Percentiles rank a stretch among this genome's conserved stretches.
These are phyloP conservation scores for Drosophila hydei DNA, from an alignment of 1,140 invertebrate species.

Conservation along the genomic window DNA sequence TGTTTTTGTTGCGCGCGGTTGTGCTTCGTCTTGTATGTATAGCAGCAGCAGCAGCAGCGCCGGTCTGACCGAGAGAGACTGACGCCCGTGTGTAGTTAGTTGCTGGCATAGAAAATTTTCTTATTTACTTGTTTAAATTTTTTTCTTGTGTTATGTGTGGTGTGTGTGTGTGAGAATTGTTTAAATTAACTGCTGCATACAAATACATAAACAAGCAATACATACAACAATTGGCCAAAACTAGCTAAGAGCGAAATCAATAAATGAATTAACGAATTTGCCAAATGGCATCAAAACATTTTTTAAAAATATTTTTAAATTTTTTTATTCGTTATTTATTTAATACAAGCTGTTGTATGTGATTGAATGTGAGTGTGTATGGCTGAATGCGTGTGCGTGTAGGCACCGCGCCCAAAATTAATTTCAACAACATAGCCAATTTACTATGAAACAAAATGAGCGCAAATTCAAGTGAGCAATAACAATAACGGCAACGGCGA, in stretches of 20 bases:
- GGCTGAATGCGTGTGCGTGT: conserved; percentile 14
- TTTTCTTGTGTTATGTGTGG: conserved; percentile 31
- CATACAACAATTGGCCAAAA: conserved; percentile 30
- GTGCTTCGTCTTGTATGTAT: conserved; percentile 26
- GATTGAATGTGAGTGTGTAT: conserved; percentile 11
- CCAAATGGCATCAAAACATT: not conserved
- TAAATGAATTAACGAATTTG: conserved; percentile 21
- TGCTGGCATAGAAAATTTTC: conserved; percentile 49
- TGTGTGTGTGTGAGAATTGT: conserved; percentile 22
- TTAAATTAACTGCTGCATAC: conserved; percentile 18
- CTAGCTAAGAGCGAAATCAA: conserved; percentile 19
- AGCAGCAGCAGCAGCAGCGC: conserved; percentile 23
- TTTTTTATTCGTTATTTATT: conserved; percentile 12
- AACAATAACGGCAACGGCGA: conserved; percentile 22
- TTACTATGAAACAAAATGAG: conserved; percentile 49
- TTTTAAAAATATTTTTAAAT: not conserved
- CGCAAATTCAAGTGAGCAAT: conserved; percentile 44
- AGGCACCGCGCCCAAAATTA: conserved; percentile 46
- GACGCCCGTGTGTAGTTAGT: conserved; percentile 49
- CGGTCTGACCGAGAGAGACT: conserved; percentile 46
- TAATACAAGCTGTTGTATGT: conserved; percentile 16
- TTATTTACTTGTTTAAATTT: conserved; percentile 51
- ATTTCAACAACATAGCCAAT: conserved; percentile 45
- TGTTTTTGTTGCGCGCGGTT: conserved; percentile 43
- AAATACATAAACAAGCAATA: conserved; percentile 10